Conservation (phyloP, 1,140 invertebrate species). For the Brachionus paranguensis region DNA sequence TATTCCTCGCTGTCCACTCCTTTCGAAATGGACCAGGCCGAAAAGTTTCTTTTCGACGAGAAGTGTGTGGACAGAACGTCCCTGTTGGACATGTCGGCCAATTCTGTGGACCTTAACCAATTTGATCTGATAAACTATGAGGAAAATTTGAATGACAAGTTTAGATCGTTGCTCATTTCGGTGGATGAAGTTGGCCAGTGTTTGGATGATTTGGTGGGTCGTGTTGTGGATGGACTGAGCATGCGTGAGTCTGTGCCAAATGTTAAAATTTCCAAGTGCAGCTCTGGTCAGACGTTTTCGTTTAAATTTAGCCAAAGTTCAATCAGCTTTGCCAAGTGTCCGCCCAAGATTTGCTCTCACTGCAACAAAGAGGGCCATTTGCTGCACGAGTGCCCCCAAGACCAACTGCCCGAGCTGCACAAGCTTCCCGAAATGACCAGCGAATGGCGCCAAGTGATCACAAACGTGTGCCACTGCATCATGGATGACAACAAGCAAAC, state of each 20-base stretch:
- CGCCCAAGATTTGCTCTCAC: constrained; percentile 56
- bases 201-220: background rate
- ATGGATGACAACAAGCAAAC: constrained; percentile 37
- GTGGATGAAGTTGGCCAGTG: background rate
- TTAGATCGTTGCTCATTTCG: background rate
- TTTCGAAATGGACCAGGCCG: background rate
- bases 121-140: background rate
- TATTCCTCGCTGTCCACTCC: background rate
- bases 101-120: background rate
- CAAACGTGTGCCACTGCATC: constrained; percentile 9
- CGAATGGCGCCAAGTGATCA: constrained; percentile 3
- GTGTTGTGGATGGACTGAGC: background rate
- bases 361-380: constrained; percentile 60
- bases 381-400: constrained; percentile 54
- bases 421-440: constrained; percentile 8
- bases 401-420: background rate
- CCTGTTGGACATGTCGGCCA: background rate
- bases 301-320: constrained; percentile 11
- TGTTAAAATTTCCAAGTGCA: background rate
- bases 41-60: background rate
- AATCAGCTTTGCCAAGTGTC: constrained; percentile 46
- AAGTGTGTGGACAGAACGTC: background rate
- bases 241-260: background rate
- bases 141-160: constrained; percentile 1
- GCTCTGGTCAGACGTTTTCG: background rate